Evolutionary conservation across 2,113 vertebrate species (phyloP), one percentile per base, ranked within the genome.

Genomic region (Lepisosteus osseus): DNA sequence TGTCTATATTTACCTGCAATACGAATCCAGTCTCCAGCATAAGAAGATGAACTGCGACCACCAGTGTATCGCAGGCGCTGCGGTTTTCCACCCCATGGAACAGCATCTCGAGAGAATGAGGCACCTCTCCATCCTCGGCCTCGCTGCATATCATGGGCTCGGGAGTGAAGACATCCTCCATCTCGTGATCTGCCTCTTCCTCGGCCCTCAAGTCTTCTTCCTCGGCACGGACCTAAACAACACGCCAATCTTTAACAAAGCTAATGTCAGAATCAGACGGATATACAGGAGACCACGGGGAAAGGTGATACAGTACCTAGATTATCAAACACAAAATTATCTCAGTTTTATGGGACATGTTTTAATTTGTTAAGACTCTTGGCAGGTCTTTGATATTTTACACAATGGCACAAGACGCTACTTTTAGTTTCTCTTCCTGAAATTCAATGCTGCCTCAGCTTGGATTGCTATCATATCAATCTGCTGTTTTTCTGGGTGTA

Each of bases 131-230:
- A 0, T 93, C 90, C 72, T 82, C 86, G 0, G 94, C 89, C 80
- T 98, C 96, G 47, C 90, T 90, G 81, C 95, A 97, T 72, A 99
- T 88, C 95, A 98, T 97, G 2, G 96, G 97, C 12, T 95, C 95
- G 0, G 86, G 88, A 13, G 85, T 82, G 61, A 74, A 88, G 67
- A 65, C 82, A 2, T 74, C 3, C 3, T 72, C 71, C 67, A 86
- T 86, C 9, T 84, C 88, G 65, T 88, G 12, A n/a, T 81, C 87
- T 64, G 67, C 64, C 55, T 79, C 88, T 13, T 85, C 68, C 8
- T 71, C 70, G 45, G 80, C 70, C 14, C 73, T 86, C 1, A 7
- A 4, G 11, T 51, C 2, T 2, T 43, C 5, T 45, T 71, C 3
- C 12, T 13, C 41, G 55, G 54, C 57, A 9, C 65, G 54, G 29